Evolutionary conservation across 2,888 invertebrate genomes (phyloP).

Genomic region (Caenorhabditis zanzibari): DNA sequence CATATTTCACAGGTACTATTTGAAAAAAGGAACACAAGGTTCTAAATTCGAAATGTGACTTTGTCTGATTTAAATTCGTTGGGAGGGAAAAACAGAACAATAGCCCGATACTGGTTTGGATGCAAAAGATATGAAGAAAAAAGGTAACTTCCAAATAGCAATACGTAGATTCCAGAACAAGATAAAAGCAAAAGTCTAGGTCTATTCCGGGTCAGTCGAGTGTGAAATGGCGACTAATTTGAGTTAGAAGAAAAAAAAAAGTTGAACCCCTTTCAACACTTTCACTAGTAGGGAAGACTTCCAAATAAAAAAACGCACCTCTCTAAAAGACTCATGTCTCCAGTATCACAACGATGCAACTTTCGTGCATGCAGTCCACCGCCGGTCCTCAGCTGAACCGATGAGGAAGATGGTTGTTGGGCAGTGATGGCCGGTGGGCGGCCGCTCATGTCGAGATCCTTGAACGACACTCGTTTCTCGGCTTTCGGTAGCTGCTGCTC

Average conservation of each 20-base stretch:
- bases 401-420: conserved; percentile 44
- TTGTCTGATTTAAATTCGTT: background rate
- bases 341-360: conserved; percentile 64
- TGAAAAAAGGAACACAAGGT: background rate
- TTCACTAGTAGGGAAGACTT: conserved; percentile 26
- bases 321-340: conserved; percentile 60
- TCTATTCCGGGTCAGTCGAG: conserved; percentile 60
- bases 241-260: no score
- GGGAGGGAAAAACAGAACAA: conserved; percentile 23
- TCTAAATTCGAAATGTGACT: conserved; percentile 24
- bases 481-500: conserved; percentile 44
- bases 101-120: conserved; percentile 19
- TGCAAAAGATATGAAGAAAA: background rate
- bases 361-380: conserved; percentile 58
- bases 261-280: conserved; percentile 22
- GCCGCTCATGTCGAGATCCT: conserved; percentile 65
- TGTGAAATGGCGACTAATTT: conserved; percentile 58
- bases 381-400: conserved; percentile 41
- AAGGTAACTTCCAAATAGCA: conserved; percentile 18
- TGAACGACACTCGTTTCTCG: conserved; percentile 72
- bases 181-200: conserved; percentile 47
- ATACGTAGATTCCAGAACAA: conserved; percentile 42
- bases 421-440: conserved; percentile 40
- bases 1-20: conserved; percentile 5
- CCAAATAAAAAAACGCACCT: conserved; percentile 43